Percentiles rank a stretch among this genome's conserved stretches.
Conservation (phyloP, 2,888 invertebrate genomes). For the Zootermopsis nevadensis region DNA sequence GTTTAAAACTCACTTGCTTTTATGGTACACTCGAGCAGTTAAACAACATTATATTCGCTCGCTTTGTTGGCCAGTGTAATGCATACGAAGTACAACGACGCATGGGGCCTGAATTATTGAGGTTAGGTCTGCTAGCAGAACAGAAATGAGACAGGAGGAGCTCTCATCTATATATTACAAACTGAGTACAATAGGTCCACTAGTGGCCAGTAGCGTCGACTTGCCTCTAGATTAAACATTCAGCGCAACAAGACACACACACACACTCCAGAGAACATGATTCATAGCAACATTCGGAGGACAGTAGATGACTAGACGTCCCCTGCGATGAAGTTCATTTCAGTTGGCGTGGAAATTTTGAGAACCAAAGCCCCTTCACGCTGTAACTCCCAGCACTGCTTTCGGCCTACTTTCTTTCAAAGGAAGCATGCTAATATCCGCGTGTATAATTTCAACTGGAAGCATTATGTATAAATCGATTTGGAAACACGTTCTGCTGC, state of each 20-base stretch:
- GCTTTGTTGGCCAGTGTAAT: not conserved
- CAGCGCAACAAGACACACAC: not conserved
- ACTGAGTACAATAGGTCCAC: not conserved
- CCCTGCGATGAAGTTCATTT: not conserved
- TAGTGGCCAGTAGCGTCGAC: not conserved
- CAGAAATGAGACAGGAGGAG: not conserved
- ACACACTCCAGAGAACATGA: not conserved
- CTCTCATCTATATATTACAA: constrained; percentile 5
- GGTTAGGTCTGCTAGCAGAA: not conserved
- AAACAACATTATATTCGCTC: not conserved
- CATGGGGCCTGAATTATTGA: not conserved
- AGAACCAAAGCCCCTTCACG: not conserved
- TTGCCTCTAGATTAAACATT: not conserved
- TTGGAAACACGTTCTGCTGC: no score
- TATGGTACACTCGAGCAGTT: not conserved
- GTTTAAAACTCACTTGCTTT: not conserved
- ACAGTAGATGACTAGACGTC: not conserved
- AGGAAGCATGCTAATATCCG: no score
- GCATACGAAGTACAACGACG: constrained; percentile 8
- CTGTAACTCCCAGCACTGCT: not conserved
- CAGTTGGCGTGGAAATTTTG: not conserved
- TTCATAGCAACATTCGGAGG: not conserved
- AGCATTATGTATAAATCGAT: no score
- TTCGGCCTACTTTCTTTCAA: no score
- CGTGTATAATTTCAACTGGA: no score